phyloP scores from a whole-genome alignment of 1,140 invertebrate genomes.

The Galleria mellonella region DNA sequence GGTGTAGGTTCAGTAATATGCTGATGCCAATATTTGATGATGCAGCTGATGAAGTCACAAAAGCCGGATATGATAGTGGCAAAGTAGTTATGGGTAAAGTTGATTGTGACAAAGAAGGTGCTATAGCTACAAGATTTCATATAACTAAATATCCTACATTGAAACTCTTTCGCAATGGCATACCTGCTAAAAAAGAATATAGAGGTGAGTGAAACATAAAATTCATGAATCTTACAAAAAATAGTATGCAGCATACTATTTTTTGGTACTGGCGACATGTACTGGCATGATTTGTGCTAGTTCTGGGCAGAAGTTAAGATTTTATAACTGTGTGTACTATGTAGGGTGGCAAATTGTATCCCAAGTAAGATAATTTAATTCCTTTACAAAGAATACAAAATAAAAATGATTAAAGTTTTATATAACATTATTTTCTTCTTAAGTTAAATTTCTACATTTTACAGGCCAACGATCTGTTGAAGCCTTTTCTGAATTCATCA shows the following conservation, averaged over 20 bases:
- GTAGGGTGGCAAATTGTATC: too few species aligned
- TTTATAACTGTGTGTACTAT: too few species aligned
- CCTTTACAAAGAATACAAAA: too few species aligned
- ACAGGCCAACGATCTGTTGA: slow-evolving; percentile 79
- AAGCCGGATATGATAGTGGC: slow-evolving; percentile 86
- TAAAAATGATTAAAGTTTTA: too few species aligned
- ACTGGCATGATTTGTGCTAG: too few species aligned
- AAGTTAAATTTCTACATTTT: too few species aligned
- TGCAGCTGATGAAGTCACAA: slow-evolving; percentile 89
- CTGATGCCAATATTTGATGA: slow-evolving; percentile 98
- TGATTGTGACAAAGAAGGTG: slow-evolving; percentile 94
- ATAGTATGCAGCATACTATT: too few species aligned
- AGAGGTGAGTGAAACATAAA: slow-evolving; percentile 74
- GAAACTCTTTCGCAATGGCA: slow-evolving; percentile 96
- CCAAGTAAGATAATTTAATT: too few species aligned
- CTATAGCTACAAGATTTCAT: slow-evolving; percentile 92
- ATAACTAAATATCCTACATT: slow-evolving; percentile 99
- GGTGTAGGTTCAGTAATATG: slow-evolving; percentile 97
- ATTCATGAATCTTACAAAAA: neutral
- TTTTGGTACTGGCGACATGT: too few species aligned
- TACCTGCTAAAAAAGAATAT: slow-evolving; percentile 96
- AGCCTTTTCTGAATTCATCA: slow-evolving; percentile 91
- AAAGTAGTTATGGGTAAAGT: slow-evolving; percentile 96
- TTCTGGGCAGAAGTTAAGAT: too few species aligned
- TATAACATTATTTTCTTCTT: too few species aligned